Evolutionary conservation across 2,113 vertebrate species (phyloP).

Genomic region (Myotis yumanensis): DNA sequence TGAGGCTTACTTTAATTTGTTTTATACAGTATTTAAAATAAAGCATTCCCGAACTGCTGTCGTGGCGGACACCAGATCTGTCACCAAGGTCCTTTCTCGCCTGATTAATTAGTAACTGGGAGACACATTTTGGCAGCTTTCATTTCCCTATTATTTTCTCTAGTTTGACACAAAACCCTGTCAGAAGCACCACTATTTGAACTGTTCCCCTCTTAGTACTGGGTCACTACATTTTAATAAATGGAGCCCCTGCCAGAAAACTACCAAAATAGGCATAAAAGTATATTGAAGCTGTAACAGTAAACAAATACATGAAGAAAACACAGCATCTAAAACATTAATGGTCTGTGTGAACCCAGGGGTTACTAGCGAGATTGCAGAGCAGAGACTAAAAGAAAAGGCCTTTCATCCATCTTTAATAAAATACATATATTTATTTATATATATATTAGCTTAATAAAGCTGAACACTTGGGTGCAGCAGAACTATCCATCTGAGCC

Average conservation of each 20-base stretch:
- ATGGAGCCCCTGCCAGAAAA: slow-evolving; percentile 69
- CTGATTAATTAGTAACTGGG: slow-evolving; percentile 87
- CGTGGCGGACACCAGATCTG: slow-evolving; percentile 65
- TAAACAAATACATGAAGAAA: slow-evolving; percentile 76
- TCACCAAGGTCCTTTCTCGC: slow-evolving; percentile 79
- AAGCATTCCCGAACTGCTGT: slow-evolving; percentile 71
- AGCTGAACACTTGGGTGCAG: slow-evolving; percentile 37
- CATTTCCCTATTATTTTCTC: slow-evolving; percentile 83
- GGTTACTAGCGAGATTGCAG: slow-evolving; percentile 63
- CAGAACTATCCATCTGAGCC: slow-evolving; percentile 52
- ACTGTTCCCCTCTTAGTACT: slow-evolving; percentile 84
- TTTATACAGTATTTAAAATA: slow-evolving; percentile 80
- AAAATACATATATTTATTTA: not conserved
- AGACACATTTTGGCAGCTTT: slow-evolving; percentile 86
- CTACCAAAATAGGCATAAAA: slow-evolving; percentile 78
- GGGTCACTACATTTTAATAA: slow-evolving; percentile 87
- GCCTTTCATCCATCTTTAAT: slow-evolving; percentile 55
- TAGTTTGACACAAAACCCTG: slow-evolving; percentile 81
- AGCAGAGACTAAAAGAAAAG: slow-evolving; percentile 63
- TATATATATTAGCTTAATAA: slow-evolving; percentile 60
- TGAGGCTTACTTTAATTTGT: slow-evolving; percentile 69
- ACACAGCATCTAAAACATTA: slow-evolving; percentile 70
- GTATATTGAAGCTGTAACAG: slow-evolving; percentile 76
- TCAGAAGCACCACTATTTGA: slow-evolving; percentile 80
- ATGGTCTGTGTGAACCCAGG: slow-evolving; percentile 37